Conservation (phyloP, 1,140 invertebrate species). For the Zaprionus kolodkinae region DNA sequence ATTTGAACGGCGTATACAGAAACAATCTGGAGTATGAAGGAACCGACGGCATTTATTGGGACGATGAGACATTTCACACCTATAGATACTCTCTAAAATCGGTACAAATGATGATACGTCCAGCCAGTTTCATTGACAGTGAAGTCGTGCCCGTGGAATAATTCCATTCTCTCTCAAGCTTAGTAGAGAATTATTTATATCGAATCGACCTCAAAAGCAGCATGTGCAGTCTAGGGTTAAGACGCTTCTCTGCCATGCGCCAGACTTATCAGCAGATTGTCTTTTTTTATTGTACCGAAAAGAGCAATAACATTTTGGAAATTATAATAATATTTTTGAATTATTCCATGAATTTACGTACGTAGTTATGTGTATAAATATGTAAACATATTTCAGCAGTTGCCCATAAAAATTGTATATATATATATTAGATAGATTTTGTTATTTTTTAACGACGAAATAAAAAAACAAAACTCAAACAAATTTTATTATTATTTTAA, state of each 20-base stretch:
- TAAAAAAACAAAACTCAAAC: background rate
- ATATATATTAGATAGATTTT: background rate
- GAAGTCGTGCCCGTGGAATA: no score
- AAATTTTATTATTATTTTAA: no score
- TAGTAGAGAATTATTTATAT: no score
- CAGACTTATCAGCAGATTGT: background rate
- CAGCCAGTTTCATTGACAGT: background rate
- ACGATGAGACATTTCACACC: background rate
- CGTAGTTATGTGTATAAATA: no score
- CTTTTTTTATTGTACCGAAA: background rate
- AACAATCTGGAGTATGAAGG: background rate
- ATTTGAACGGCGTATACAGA: background rate
- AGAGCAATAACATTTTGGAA: no score
- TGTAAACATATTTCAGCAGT: no score
- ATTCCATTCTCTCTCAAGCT: no score
- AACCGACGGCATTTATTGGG: background rate
- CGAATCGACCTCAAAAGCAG: no score
- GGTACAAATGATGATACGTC: slow-evolving; percentile 8
- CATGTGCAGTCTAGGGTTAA: background rate
- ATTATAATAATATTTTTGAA: no score
- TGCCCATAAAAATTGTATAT: background rate
- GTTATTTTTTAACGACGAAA: background rate
- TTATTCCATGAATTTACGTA: no score
- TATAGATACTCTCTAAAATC: background rate
- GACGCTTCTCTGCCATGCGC: no score